Evolutionary conservation across 2,113 vertebrate genomes (phyloP).

Genomic region (Clarias gariepinus): DNA sequence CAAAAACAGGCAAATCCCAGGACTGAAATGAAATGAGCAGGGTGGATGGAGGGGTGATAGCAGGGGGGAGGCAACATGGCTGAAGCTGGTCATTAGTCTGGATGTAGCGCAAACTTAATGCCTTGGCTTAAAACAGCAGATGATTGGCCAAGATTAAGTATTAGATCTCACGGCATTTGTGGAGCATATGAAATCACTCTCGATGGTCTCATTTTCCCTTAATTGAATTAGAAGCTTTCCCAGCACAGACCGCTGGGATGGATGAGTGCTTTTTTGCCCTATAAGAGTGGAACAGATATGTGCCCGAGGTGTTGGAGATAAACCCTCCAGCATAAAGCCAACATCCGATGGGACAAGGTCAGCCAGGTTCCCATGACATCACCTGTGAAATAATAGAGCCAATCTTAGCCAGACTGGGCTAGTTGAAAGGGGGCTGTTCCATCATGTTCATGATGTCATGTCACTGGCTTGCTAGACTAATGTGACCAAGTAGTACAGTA

Average conservation of each 20-base stretch:
- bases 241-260: slow-evolving; percentile 53
- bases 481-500: slow-evolving; percentile 34
- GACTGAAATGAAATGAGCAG: slow-evolving; percentile 39
- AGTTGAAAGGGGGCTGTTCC: slow-evolving; percentile 21
- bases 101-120: slow-evolving; percentile 64
- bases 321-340: slow-evolving; percentile 53
- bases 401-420: slow-evolving; percentile 51
- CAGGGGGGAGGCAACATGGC: slow-evolving; percentile 9
- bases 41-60: neutral
- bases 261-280: slow-evolving; percentile 32
- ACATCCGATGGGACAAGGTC: slow-evolving; percentile 63
- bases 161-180: slow-evolving; percentile 67
- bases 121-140: slow-evolving; percentile 66
- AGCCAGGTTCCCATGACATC: slow-evolving; percentile 71
- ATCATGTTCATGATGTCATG: slow-evolving; percentile 56
- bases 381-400: slow-evolving; percentile 50
- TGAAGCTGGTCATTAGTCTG: slow-evolving; percentile 59
- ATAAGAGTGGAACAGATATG: slow-evolving; percentile 35
- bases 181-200: slow-evolving; percentile 68
- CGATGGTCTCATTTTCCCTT: slow-evolving; percentile 65
- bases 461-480: slow-evolving; percentile 40
- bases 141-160: slow-evolving; percentile 71
- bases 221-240: slow-evolving; percentile 75
- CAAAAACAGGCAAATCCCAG: neutral
- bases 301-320: slow-evolving; percentile 53